Conservation (phyloP, 2,113 vertebrate species). For the Pangasianodon gigas region DNA sequence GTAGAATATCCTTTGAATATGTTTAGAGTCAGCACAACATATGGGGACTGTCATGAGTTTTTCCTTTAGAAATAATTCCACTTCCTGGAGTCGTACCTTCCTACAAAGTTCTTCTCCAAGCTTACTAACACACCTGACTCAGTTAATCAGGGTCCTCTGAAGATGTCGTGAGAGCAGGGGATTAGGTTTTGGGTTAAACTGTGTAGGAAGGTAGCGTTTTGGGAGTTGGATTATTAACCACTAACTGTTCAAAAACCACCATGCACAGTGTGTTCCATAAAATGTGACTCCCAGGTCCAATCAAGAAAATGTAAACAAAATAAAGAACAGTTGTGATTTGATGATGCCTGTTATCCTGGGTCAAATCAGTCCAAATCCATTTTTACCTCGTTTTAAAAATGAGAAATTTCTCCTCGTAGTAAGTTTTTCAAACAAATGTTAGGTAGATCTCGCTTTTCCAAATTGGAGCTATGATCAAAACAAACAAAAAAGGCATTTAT, state of each 20-base stretch:
- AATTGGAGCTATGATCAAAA: not conserved
- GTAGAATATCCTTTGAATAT: slow-evolving; percentile 11
- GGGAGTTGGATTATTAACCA: not conserved
- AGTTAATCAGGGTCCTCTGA: not conserved
- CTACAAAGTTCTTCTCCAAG: not conserved
- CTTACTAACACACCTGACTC: not conserved
- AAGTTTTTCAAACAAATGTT: not conserved
- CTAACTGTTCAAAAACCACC: not conserved
- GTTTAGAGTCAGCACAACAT: slow-evolving; percentile 6
- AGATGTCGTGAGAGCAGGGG: not conserved
- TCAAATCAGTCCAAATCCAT: not conserved
- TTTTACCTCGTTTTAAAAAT: not conserved
- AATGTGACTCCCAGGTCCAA: not conserved
- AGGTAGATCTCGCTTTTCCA: not conserved
- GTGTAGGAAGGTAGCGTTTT: not conserved
- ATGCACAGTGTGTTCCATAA: not conserved
- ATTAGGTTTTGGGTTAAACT: not conserved
- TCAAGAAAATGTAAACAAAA: not conserved
- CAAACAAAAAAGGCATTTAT: not conserved
- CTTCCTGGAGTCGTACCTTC: not conserved
- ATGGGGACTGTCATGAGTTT: not conserved
- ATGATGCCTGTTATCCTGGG: slow-evolving; percentile 8
- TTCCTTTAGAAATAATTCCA: not conserved
- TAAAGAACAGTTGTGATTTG: not conserved
- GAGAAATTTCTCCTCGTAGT: not conserved